Base-by-base conservation (phyloP, 2,113 vertebrate species). In the Microtus oregoni region DNA sequence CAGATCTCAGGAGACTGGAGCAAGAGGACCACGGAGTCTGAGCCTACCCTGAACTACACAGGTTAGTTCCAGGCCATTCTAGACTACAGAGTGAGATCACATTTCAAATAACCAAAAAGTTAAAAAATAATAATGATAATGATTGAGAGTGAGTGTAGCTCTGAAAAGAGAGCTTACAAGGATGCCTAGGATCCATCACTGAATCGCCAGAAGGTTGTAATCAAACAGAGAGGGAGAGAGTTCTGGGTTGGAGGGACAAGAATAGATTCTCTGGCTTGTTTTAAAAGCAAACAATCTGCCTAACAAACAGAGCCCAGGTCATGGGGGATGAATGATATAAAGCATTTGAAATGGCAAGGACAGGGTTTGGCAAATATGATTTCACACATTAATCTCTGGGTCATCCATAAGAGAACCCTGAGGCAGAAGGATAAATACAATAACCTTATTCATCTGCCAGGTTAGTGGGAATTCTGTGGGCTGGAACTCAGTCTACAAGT, bases 281-380 rank as follows among this genome's bases (percentile, higher is more conserved):
- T 68, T 83, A 52, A 65, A 65, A 65, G 28, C 9, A 32, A 44
- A 63, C 81, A 72, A 26, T 65, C 14, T 61, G 35, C 55, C 55
- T 73, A 41, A 24, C 72, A 82, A 61, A 82, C 47, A 68, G 78
- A 44, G 86, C 12, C 2, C 44, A 58, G 58, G 73, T 75, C 67
- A 96, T 70, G 87, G 47, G 68, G 8, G 78, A 79, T 70, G 55
- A 94, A 75, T 70, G 24, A 78, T 58, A 58, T 47, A 82, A 90
- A 70, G n/a, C 61, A 68, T 47, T 55, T 86, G 65, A 94, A 93
- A 67, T 10, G 11, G 26, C 20, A 86, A 70, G 32, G 52, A 44
- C 76, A 47, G 28, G 5, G 14, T n/a, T 73, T 93, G 44, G 68
- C 35, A 77, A 89, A 76, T 58, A 44, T 6, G 8, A 15, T 86